Evolutionary conservation across 2,113 vertebrate genomes (phyloP).

Genomic region (Baryphthengus martii): DNA sequence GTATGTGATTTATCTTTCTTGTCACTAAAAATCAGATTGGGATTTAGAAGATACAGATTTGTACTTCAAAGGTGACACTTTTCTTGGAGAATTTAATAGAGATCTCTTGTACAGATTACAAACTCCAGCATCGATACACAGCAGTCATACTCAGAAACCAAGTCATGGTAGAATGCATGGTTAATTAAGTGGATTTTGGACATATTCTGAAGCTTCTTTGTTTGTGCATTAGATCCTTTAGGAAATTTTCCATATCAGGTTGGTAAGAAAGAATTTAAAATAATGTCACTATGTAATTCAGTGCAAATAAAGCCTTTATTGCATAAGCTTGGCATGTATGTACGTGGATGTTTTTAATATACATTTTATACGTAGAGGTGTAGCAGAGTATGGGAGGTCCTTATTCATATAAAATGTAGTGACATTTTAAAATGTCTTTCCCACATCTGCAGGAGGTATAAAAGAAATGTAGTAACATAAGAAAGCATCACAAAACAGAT

Average conservation of each 20-base stretch:
- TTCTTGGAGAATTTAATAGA: not conserved
- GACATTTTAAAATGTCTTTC: not conserved
- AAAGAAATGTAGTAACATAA: not conserved
- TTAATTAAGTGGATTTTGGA: not conserved
- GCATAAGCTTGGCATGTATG: fast-evolving
- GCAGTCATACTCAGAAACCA: not conserved
- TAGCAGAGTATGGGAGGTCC: not conserved
- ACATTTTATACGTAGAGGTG: not conserved
- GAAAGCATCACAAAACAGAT: not conserved
- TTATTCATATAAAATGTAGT: not conserved
- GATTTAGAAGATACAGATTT: not conserved
- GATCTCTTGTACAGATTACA: not conserved
- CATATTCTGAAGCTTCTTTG: not conserved
- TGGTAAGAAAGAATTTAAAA: not conserved
- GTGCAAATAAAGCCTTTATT: not conserved
- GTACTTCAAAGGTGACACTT: not conserved
- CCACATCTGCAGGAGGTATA: not conserved
- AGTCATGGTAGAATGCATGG: not conserved
- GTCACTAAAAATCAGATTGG: not conserved
- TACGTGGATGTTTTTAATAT: not conserved
- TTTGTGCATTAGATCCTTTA: not conserved
- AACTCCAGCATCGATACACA: not conserved
- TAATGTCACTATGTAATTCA: not conserved
- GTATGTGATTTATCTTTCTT: not conserved
- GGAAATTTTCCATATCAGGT: not conserved